Base-by-base conservation (phyloP, 2,797 vertebrate genomes). In the Rhinoraja longicauda region DNA sequence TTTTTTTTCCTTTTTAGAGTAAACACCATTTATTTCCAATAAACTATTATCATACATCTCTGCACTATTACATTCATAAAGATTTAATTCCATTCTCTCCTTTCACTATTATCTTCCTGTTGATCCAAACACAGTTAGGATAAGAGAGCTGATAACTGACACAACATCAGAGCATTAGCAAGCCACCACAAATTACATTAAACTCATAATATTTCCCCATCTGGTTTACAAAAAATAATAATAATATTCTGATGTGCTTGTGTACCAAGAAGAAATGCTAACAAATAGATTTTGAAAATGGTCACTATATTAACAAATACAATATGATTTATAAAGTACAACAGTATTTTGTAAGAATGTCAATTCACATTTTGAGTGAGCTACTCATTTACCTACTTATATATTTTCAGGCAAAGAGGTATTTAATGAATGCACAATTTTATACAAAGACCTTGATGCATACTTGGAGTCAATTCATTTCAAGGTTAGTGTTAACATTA, bases 391-490 rank as follows among this genome's bases (percentile, higher is more conserved):
- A 67, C 7, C 1, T 64, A 29, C 7, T 17, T 90, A 53, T 53
- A 73, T 72, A 67, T 70, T 39, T 90, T 70, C 36, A 13, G 88
- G 64, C 70, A 19, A 26, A 3, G 12, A 17, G 12, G 73, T 17
- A 73, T 15, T 9, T 29, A 75, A 73, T 75, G 19, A 91, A 73
- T 12, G 10, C 36, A 70, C 19, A 53, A 24, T 73, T 73, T 91
- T 73, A 39, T 4, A 17, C 70, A 92, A 92, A 73, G 26, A 57
- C 26, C 2, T 39, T 70, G 9, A 70, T n/a, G 13, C 45, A 67
- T 73, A 45, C 91, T 72, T 91, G 17, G 64, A 45, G 67, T 91
- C 72, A 75, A 67, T 57, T 92, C 70, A 75, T 29, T 73, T 72
- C 70, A 29, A 92, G 64, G 70, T 57, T 72, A 90, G n/a, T 73